Evolutionary conservation across 1,140 invertebrate genomes (phyloP).

Genomic region (Nymphalis io): DNA sequence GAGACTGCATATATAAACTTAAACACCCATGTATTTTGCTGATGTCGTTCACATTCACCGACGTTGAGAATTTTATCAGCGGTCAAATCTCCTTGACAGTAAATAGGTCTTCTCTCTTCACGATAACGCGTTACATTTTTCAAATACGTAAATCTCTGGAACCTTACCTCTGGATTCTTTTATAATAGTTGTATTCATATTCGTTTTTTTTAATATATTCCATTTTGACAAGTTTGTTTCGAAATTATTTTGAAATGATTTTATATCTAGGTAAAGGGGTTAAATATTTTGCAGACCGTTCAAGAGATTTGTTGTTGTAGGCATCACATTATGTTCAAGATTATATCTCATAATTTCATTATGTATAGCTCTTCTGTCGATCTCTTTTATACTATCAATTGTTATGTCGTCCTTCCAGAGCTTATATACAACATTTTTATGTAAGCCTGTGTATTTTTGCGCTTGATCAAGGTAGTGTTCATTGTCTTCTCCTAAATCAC

Average conservation of each 20-base stretch:
- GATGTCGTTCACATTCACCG: slow-evolving; percentile 9
- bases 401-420: slow-evolving; percentile 2
- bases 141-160: slow-evolving; percentile 52
- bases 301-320: slow-evolving; percentile 42
- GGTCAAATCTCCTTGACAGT: slow-evolving; percentile 21
- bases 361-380: slow-evolving; percentile 40
- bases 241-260: slow-evolving; percentile 42
- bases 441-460: slow-evolving; percentile 31
- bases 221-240: slow-evolving; percentile 44
- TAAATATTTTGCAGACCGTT: slow-evolving; percentile 27
- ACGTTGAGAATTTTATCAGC: slow-evolving; percentile 16
- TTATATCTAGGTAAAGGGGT: slow-evolving; percentile 43
- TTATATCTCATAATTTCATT: slow-evolving; percentile 30
- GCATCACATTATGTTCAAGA: slow-evolving; percentile 29
- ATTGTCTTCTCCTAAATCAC: not conserved
- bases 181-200: slow-evolving; percentile 30
- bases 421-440: slow-evolving; percentile 14
- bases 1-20: slow-evolving; percentile 38
- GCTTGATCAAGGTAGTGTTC: slow-evolving; percentile 12
- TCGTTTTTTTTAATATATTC: slow-evolving; percentile 45
- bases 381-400: slow-evolving; percentile 4
- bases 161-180: slow-evolving; percentile 45
- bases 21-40: not conserved
- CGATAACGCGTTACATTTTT: slow-evolving; percentile 38
- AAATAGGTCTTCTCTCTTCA: slow-evolving; percentile 29